A percentile compares a stretch with the other conserved stretches of the same genome.
Conservation (phyloP, 2,797 vertebrate genomes). For the Rhabdophis nuchalis region DNA sequence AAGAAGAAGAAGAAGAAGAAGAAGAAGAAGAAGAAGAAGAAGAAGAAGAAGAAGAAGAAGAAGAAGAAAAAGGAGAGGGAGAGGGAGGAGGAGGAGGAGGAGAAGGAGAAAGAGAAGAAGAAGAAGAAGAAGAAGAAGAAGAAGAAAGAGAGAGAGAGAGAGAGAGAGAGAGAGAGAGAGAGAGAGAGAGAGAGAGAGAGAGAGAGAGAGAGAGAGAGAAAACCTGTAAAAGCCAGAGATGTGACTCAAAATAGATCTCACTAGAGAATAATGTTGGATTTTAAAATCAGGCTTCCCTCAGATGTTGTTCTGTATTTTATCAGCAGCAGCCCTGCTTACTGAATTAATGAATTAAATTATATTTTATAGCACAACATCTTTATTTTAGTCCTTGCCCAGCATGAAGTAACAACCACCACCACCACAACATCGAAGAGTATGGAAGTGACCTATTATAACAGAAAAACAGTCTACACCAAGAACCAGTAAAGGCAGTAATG, state of each 20-base stretch:
- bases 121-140: neutral
- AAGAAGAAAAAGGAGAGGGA: too few relatives aligned
- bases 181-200: neutral
- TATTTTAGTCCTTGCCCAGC: neutral
- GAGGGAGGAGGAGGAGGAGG: too few relatives aligned
- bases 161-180: neutral
- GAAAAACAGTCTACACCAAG: neutral
- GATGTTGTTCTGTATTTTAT: neutral
- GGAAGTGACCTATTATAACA: neutral
- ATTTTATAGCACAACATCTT: neutral
- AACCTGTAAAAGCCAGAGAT: neutral
- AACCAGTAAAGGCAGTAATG: neutral
- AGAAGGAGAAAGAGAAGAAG: neutral
- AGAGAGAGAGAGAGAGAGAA: neutral
- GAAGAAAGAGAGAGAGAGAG: neutral
- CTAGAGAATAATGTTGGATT: neutral
- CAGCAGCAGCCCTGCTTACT: neutral
- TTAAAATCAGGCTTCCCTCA: neutral
- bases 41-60: neutral
- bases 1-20: neutral
- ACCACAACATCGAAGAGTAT: neutral
- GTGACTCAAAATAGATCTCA: neutral
- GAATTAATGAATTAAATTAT: neutral
- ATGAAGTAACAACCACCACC: neutral
- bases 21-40: neutral